Conservation (phyloP, 2,888 invertebrate genomes). For the Caenorhabditis virilis region DNA sequence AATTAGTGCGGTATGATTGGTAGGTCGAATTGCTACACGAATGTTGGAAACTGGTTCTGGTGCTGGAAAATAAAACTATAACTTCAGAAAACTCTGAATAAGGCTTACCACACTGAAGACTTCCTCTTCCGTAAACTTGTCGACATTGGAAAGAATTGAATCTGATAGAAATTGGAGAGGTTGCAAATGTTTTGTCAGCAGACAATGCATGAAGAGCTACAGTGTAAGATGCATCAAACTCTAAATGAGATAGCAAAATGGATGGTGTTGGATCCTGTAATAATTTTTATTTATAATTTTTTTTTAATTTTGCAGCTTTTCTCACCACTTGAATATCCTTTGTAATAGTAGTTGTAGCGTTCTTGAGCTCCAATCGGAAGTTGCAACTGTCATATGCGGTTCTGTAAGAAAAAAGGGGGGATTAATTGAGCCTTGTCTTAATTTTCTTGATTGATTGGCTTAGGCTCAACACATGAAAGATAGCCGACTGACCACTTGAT, state of each 20-base stretch:
- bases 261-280: slow-evolving; percentile 43
- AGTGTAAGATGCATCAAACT: slow-evolving; percentile 51
- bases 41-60: slow-evolving; percentile 63
- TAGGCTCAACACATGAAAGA: no score
- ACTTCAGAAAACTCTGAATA: no score
- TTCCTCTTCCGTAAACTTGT: slow-evolving; percentile 60
- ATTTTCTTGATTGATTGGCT: not conserved
- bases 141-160: slow-evolving; percentile 57
- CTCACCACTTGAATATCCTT: slow-evolving; percentile 33
- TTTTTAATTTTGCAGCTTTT: not conserved
- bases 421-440: no score
- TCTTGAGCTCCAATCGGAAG: slow-evolving; percentile 43
- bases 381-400: slow-evolving; percentile 47
- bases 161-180: slow-evolving; percentile 28
- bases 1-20: slow-evolving; percentile 53
- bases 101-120: slow-evolving; percentile 62
- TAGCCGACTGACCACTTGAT: no score
- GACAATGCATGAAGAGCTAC: slow-evolving; percentile 40
- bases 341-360: slow-evolving; percentile 31
- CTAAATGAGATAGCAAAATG: slow-evolving; percentile 43
- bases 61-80: slow-evolving; percentile 44
- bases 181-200: slow-evolving; percentile 23
- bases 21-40: slow-evolving; percentile 43
- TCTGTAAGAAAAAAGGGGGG: slow-evolving; percentile 17
- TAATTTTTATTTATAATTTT: not conserved